phyloP scores from a whole-genome alignment of 2,113 vertebrate genomes.

The Neogobius melanostomus region DNA sequence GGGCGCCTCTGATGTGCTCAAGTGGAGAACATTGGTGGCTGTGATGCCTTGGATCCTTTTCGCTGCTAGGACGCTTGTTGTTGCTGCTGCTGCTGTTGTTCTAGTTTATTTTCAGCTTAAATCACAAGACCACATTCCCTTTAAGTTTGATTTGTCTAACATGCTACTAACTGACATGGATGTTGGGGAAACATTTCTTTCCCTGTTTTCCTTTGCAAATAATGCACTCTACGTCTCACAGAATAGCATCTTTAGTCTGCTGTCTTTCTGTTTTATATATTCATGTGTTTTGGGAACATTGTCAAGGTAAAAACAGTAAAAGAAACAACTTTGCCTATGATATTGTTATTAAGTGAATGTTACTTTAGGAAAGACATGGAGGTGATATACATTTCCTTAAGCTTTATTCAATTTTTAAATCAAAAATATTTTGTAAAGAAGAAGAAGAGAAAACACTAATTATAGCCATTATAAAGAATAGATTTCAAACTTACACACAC shows the following conservation, averaged over 20 bases:
- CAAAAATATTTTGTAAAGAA: conserved; percentile 40
- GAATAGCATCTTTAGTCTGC: conserved; percentile 51
- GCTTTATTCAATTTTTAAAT: too few relatives aligned
- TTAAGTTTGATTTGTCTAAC: conserved; percentile 76
- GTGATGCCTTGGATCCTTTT: conserved; percentile 54
- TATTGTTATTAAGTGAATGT: not conserved
- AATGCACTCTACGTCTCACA: conserved; percentile 28
- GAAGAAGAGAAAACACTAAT: conserved; percentile 70
- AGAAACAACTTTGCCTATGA: not conserved
- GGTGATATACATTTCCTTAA: too few relatives aligned
- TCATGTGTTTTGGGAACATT: conserved; percentile 41
- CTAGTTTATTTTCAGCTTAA: conserved; percentile 25
- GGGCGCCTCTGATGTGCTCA: conserved; percentile 74
- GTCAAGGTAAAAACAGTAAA: not conserved
- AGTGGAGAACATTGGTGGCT: conserved; percentile 71
- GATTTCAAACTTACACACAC: conserved; percentile 68
- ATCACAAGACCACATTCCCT: conserved; percentile 59
- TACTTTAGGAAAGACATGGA: not conserved
- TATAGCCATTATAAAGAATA: conserved; percentile 72
- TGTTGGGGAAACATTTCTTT: conserved; percentile 59
- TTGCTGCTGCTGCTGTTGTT: conserved; percentile 52
- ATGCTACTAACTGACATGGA: conserved; percentile 68
- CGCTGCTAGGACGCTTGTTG: conserved; percentile 54
- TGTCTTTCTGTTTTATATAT: conserved; percentile 55
- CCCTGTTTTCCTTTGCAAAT: conserved; percentile 7